Evolutionary conservation across 2,797 vertebrate species (phyloP).

Genomic region (Anguilla obscura): DNA sequence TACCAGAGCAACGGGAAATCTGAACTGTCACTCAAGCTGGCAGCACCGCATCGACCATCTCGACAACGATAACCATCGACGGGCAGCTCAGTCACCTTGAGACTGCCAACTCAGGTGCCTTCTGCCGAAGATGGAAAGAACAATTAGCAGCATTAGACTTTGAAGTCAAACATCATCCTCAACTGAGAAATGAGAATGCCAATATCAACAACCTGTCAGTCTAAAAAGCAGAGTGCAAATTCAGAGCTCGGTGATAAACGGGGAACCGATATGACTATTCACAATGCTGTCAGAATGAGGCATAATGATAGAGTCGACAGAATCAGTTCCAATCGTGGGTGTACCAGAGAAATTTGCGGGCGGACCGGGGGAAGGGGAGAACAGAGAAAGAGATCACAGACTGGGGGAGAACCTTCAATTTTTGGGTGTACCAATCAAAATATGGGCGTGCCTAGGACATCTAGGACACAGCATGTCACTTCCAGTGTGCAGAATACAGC

Average conservation of each 20-base stretch:
- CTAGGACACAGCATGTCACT: no score
- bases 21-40: neutral
- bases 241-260: neutral
- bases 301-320: neutral
- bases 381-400: no score
- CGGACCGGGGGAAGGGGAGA: no score
- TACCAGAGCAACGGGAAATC: neutral
- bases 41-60: no score
- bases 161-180: neutral
- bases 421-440: no score
- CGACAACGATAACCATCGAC: neutral
- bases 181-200: neutral
- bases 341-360: no score
- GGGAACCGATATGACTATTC: neutral
- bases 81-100: constrained; percentile 10
- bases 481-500: neutral
- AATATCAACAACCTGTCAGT: neutral
- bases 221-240: neutral
- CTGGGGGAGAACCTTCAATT: no score
- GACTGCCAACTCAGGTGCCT: neutral
- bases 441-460: no score
- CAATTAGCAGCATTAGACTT: constrained; percentile 1
- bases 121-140: neutral
- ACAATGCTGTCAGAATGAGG: neutral
- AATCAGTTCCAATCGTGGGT: no score